Percentiles rank a stretch among this genome's conserved stretches.
Conservation (phyloP, 2,113 vertebrate genomes). For the Ptychochromis oligacanthus region DNA sequence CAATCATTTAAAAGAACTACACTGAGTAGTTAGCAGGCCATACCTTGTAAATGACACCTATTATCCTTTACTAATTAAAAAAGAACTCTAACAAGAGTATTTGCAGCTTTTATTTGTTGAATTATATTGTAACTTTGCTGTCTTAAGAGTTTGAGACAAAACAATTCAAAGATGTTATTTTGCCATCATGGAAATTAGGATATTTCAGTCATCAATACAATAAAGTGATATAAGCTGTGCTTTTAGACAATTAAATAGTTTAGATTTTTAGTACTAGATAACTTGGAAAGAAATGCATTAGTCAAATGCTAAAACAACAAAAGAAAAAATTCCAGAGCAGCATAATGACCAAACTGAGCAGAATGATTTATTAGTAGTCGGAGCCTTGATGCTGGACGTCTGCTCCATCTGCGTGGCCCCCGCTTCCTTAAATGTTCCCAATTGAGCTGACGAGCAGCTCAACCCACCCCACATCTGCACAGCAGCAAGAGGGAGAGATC, state of each 20-base stretch:
- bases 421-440: slow-evolving; percentile 46
- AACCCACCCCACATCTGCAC: slow-evolving; percentile 23
- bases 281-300: neutral
- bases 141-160: neutral
- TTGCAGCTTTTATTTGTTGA: neutral
- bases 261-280: neutral
- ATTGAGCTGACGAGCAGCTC: slow-evolving; percentile 32
- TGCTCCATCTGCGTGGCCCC: slow-evolving; percentile 28
- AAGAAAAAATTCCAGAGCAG: neutral
- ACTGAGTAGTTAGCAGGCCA: too few species aligned
- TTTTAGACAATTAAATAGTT: neutral
- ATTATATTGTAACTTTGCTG: neutral
- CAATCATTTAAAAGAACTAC: too few species aligned
- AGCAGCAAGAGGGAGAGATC: neutral
- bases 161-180: neutral
- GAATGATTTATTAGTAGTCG: slow-evolving; percentile 49
- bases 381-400: slow-evolving; percentile 37
- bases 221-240: neutral
- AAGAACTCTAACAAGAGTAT: neutral
- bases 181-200: neutral
- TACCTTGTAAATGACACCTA: too few species aligned
- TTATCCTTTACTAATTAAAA: too few species aligned
- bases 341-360: neutral
- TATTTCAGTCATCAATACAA: neutral
- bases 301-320: neutral